Percentiles rank a stretch among this genome's conserved stretches.
These are phyloP conservation scores for Sarcoramphus papa DNA, from an alignment of 2,797 vertebrate species.

Conservation along the genomic window DNA sequence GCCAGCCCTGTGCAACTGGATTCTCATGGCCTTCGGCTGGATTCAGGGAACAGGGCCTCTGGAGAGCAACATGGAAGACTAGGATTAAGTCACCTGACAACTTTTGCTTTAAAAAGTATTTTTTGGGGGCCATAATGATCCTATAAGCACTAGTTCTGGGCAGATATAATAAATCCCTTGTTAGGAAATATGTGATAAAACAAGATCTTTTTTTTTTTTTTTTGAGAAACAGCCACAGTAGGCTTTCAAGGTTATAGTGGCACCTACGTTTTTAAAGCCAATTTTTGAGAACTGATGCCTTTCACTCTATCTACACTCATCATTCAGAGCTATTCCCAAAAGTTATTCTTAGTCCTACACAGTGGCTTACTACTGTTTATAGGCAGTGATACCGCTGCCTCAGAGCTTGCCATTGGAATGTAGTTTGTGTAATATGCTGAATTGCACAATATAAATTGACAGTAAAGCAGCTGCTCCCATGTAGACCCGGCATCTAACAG, in stretches of 20 bases:
- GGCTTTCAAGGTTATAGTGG: not conserved
- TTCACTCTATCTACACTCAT: not conserved
- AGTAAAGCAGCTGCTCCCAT: not conserved
- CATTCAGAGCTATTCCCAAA: not conserved
- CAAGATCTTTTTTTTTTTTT: not conserved
- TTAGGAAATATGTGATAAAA: not conserved
- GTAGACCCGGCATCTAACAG: not conserved
- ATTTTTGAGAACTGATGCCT: not conserved
- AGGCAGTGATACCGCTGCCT: not conserved
- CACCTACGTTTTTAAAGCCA: not conserved
- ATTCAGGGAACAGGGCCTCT: not conserved
- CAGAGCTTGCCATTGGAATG: not conserved
- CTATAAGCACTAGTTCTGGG: not conserved
- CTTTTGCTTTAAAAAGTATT: not conserved
- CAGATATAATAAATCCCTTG: not conserved
- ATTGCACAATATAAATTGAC: not conserved
- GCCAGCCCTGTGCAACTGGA: not conserved
- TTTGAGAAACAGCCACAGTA: not conserved
- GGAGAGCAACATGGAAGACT: not conserved
- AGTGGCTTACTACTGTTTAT: not conserved
- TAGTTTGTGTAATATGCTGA: not conserved
- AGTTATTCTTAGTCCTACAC: not conserved
- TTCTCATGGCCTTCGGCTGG: not conserved
- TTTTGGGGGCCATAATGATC: fast-evolving
- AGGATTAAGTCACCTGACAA: not conserved